A percentile compares a stretch with the other conserved stretches of the same genome.
phyloP scores from a whole-genome alignment of 2,797 vertebrate genomes.

The Phataginus tricuspis region DNA sequence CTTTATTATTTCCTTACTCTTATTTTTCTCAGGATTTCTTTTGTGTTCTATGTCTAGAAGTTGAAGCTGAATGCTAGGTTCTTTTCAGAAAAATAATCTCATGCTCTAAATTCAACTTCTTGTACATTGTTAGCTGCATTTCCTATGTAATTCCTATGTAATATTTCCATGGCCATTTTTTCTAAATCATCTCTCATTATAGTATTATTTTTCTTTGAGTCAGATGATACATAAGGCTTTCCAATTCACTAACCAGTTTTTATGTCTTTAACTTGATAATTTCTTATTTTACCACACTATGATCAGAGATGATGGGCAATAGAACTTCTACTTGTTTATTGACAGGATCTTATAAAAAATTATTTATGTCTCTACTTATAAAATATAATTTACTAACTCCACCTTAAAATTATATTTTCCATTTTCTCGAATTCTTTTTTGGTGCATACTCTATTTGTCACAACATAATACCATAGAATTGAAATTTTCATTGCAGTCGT shows the following conservation, averaged over 20 bases:
- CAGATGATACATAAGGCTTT: background rate
- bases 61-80: background rate
- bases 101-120: background rate
- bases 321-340: background rate
- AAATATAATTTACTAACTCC: background rate
- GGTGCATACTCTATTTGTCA: background rate
- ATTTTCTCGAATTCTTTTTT: background rate
- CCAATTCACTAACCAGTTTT: background rate
- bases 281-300: background rate
- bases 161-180: background rate
- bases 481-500: background rate
- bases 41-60: background rate
- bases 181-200: background rate
- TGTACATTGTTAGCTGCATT: background rate
- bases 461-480: background rate
- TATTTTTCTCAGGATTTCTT: conserved; percentile 9
- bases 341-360: background rate
- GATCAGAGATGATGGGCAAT: background rate
- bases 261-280: background rate
- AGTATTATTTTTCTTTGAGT: conserved; percentile 7
- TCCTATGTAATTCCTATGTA: background rate
- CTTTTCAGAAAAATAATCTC: background rate
- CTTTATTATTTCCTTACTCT: background rate
- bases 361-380: background rate
- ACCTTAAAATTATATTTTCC: background rate